Base-by-base conservation (phyloP, 2,113 vertebrate species). In the Micromys minutus region DNA sequence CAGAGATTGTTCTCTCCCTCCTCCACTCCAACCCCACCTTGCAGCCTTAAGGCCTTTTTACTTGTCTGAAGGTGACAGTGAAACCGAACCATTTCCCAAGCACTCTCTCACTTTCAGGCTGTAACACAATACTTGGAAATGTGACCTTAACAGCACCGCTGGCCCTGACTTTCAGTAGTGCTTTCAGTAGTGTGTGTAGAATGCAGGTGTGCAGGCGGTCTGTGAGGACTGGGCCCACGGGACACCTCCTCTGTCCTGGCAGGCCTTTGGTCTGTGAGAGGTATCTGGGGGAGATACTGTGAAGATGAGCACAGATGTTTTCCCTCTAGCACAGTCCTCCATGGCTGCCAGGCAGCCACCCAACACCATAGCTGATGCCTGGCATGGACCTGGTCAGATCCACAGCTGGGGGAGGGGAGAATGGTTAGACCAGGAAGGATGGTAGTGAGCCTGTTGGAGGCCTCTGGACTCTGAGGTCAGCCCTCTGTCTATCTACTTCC, bases 61-160 rank as follows among this genome's bases (percentile, higher is more conserved):
- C 74, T 91, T 75, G 94, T 86, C 88, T 90, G 61, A 91, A 90
- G 79, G 80, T 45, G 61, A 65, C 16, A 6, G 87, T 92, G 84
- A 96, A 96, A 96, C 34, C 21, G 39, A 71, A 89, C 39, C 59
- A 85, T 57, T 91, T 96, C 88, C 71, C 92, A 52, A 61, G 84
- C 87, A 80, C 11, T 52, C 19, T 95, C 50, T 95, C 93, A 80
- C 74, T 72, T 93, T 77, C 71, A 91, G 88, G 75, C 79, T 92
- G 90, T 92, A 80, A 92, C 1, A 57, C 84, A 90, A 90, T 87
- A 80, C 0, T 52, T 24, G 45, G 61, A 69, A 84, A 89, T 57
- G 22, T 67, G 34, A 91, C 42, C 50, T 26, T 71, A 87, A 84
- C 34, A 67, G 36, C 61, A 17, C 29, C 42, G 42, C 84, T 50